Evolutionary conservation across 2,888 invertebrate genomes (phyloP).

Genomic region (Neria commutata): DNA sequence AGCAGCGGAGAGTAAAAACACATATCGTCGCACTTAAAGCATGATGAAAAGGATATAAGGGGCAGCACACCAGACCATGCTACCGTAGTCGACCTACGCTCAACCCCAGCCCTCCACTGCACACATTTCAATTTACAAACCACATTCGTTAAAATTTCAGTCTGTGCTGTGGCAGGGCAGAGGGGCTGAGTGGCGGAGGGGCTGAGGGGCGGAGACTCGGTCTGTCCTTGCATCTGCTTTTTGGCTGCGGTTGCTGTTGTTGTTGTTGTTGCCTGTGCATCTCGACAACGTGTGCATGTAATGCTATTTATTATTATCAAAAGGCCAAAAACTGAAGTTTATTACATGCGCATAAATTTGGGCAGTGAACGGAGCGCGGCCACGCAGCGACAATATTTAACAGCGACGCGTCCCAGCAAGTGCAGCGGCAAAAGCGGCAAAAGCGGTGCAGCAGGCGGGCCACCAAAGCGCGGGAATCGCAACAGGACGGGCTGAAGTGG

Average conservation of each 20-base stretch:
- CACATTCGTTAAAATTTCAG: conserved; percentile 2
- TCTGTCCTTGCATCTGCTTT: background rate
- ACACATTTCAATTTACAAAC: conserved; percentile 3
- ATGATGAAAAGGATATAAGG: no score
- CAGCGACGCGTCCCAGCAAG: conserved; percentile 24
- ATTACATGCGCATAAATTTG: conserved; percentile 57
- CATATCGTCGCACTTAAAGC: no score
- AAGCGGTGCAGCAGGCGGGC: background rate
- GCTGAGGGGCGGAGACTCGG: background rate
- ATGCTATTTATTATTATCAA: conserved; percentile 9
- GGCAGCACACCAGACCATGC: no score
- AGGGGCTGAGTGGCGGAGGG: no score
- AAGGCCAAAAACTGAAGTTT: conserved; percentile 45
- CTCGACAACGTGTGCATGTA: background rate
- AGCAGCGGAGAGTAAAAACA: no score
- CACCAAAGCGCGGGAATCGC: no score
- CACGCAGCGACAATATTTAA: conserved; percentile 18
- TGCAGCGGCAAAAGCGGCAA: conserved; percentile 4
- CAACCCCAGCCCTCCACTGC: no score
- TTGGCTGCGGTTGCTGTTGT: background rate
- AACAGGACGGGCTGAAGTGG: no score
- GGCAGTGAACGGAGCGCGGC: no score
- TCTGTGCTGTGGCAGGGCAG: background rate
- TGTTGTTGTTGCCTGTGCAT: background rate
- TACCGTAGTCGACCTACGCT: no score